Percentiles rank a stretch among this genome's conserved stretches.
Conservation (phyloP, 2,113 vertebrate species). For the Ranitomeya variabilis region DNA sequence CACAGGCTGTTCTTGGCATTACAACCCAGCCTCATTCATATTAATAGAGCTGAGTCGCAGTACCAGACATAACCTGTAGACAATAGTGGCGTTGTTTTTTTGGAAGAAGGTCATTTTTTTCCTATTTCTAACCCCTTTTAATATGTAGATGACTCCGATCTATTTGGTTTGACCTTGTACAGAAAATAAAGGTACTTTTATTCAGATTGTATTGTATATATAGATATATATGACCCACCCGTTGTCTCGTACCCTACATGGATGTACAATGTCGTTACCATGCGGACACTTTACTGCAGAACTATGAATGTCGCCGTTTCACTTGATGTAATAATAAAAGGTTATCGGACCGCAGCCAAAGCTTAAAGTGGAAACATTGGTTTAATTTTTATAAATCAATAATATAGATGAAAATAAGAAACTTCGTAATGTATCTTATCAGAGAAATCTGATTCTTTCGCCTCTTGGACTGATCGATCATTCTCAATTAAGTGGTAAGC, state of each 20-base stretch:
- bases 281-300: slow-evolving; percentile 37
- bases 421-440: too few relatives aligned
- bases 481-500: too few relatives aligned
- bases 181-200: slow-evolving; percentile 20
- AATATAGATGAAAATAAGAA: too few relatives aligned
- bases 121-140: neutral
- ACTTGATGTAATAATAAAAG: slow-evolving; percentile 22
- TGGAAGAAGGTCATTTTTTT: neutral
- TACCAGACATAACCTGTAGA: neutral
- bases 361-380: neutral
- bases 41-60: neutral
- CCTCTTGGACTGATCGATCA: too few relatives aligned
- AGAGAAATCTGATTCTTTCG: too few relatives aligned
- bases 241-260: slow-evolving; percentile 8
- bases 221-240: slow-evolving; percentile 12
- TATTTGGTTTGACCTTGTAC: neutral
- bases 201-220: slow-evolving; percentile 39
- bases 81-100: neutral
- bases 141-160: neutral
- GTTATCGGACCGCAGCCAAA: slow-evolving; percentile 17
- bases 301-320: slow-evolving; percentile 4
- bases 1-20: neutral
- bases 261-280: neutral
- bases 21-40: neutral
- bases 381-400: too few relatives aligned